Percentiles rank a stretch among this genome's conserved stretches.
Evolutionary conservation across 2,888 invertebrate genomes (phyloP).

Genomic region (Deilephila porcellus): DNA sequence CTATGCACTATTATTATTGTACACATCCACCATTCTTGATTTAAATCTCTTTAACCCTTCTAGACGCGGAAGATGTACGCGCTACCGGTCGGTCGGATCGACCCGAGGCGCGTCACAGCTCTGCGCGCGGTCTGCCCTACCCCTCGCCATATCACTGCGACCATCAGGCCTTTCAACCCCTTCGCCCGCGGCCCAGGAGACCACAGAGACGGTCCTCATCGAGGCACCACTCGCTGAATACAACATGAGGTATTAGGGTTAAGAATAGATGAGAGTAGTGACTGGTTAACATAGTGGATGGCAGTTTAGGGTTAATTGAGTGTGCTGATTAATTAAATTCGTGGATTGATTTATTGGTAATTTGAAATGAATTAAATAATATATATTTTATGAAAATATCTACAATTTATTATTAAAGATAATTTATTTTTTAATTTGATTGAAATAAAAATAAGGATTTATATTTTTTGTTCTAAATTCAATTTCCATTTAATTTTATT

Average conservation of each 20-base stretch:
- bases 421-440: too few relatives aligned
- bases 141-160: slow-evolving; percentile 90
- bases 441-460: too few relatives aligned
- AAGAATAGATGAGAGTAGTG: neutral
- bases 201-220: slow-evolving; percentile 69
- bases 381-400: too few relatives aligned
- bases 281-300: neutral
- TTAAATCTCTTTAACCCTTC: too few relatives aligned
- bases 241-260: slow-evolving; percentile 48
- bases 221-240: slow-evolving; percentile 64
- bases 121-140: slow-evolving; percentile 89
- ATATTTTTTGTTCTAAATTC: neutral
- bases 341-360: neutral
- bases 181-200: slow-evolving; percentile 61
- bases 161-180: slow-evolving; percentile 80
- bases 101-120: slow-evolving; percentile 88
- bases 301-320: neutral
- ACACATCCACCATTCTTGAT: too few relatives aligned
- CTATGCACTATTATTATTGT: too few relatives aligned
- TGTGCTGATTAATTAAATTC: neutral
- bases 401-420: too few relatives aligned
- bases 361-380: too few relatives aligned
- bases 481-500: neutral
- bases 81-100: slow-evolving; percentile 89
- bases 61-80: slow-evolving; percentile 87